Percentiles rank a stretch among this genome's conserved stretches.
These are phyloP conservation scores for Erpornis zantholeuca DNA, from an alignment of 2,113 vertebrate genomes.

Conservation along the genomic window DNA sequence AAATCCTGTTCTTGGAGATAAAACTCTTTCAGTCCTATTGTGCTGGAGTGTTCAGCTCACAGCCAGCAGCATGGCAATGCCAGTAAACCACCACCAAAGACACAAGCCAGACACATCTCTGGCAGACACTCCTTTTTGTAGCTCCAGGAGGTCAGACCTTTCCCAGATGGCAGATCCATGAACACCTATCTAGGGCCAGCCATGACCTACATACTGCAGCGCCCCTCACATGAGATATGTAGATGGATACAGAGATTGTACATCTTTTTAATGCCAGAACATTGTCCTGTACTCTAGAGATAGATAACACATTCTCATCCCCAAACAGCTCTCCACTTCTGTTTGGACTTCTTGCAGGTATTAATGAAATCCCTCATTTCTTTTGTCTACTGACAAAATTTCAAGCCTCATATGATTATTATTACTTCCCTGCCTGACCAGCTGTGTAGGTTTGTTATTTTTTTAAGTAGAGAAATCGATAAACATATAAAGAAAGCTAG, in stretches of 20 bases:
- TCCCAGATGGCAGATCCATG: not conserved
- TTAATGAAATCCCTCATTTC: not conserved
- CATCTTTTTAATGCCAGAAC: not conserved
- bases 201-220: not conserved
- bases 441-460: not conserved
- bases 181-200: not conserved
- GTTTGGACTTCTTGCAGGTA: not conserved
- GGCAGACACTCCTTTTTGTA: not conserved
- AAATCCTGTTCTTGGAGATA: conserved; percentile 54
- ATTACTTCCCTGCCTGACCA: not conserved
- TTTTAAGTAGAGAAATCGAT: conserved; percentile 25
- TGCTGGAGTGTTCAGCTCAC: not conserved
- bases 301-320: not conserved
- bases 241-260: not conserved
- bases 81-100: not conserved
- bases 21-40: not conserved
- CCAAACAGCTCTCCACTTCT: not conserved
- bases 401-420: not conserved
- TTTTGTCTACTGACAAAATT: not conserved
- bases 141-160: not conserved
- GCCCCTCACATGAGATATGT: not conserved
- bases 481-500: not conserved
- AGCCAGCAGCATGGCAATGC: not conserved
- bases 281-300: not conserved
- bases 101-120: not conserved